Evolutionary conservation across 2,888 invertebrate genomes (phyloP), one percentile per base, ranked within the genome.

Genomic region (Archaeoteleia sp.): DNA sequence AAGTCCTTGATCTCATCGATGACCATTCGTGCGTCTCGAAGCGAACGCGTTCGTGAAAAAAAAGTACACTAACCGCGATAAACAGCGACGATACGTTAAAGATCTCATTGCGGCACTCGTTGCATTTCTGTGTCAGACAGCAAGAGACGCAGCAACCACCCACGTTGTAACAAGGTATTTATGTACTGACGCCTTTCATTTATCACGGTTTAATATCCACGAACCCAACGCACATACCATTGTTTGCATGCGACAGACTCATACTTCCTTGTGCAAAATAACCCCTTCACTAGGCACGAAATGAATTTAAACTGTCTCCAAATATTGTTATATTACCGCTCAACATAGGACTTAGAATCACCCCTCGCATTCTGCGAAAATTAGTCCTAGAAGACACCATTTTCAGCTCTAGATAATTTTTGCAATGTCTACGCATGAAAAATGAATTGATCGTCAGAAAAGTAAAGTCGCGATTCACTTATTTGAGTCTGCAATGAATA

Each of bases 131-230:
- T 70, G 74, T 73, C 71, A 63, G 53, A 20, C 51, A 32, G 49
- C 72, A 53, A 55, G 57, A 58, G 57, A 62, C 63, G 46, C 23
- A 40, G 13, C 49, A 58, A 66, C 75, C 80, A 78, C 78, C 79
- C 75, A 80, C 80, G 70, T 75, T 57, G 70, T 35, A 6, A 8
- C 39, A 14, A 23, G 49, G 73, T 73, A 72, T 71, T 75, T 63
- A 70, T 73, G 70, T 67, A 68, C 74, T 69, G 72, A 75, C 76
- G 71, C 67, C 71, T 72, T 74, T 72, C 78, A 77, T 78, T 81
- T 78, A 78, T 78, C 76, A 62, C 57, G 65, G 48, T 73, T 79
- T 74, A 74, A 77, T 77, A 78, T 80, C 77, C 77, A 74, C 70
- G 60, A 71, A 74, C 70, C 67, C 65, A 61, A 42, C 58, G 62